phyloP scores from a whole-genome alignment of 2,113 vertebrate genomes.

The Panthera tigris region DNA sequence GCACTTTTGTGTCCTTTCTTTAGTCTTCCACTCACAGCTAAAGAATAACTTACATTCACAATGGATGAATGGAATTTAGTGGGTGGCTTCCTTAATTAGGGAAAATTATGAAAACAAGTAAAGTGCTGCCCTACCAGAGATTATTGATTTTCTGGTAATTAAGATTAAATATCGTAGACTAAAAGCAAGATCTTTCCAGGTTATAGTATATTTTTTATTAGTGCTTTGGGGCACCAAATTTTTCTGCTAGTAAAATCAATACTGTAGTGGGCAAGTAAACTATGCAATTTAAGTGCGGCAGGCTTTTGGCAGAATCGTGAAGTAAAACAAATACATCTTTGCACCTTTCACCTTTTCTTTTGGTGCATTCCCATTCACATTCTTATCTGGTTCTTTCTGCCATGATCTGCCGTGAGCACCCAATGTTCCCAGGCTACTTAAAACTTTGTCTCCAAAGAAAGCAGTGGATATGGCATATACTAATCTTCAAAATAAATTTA shows the following conservation, averaged over 20 bases:
- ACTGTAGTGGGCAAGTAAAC: background rate
- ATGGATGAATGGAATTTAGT: background rate
- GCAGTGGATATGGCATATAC: background rate
- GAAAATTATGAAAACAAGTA: background rate
- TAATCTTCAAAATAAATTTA: constrained; percentile 4
- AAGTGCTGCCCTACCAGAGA: background rate
- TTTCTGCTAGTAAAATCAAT: constrained; percentile 41
- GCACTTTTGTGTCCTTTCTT: background rate
- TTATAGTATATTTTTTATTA: background rate
- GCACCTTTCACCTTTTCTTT: background rate
- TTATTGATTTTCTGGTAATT: background rate
- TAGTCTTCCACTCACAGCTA: background rate
- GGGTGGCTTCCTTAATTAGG: background rate
- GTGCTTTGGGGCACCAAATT: background rate
- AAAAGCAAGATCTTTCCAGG: background rate
- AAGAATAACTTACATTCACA: background rate
- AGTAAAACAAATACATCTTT: background rate
- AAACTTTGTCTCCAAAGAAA: background rate
- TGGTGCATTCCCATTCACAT: background rate
- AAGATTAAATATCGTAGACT: background rate
- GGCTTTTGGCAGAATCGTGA: background rate
- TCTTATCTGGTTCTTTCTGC: background rate
- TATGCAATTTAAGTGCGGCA: background rate
- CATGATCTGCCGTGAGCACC: background rate
- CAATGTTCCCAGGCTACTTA: background rate